Percentiles rank a stretch among this genome's conserved stretches.
phyloP scores from a whole-genome alignment of 2,113 vertebrate species.

The Spermophilus dauricus region DNA sequence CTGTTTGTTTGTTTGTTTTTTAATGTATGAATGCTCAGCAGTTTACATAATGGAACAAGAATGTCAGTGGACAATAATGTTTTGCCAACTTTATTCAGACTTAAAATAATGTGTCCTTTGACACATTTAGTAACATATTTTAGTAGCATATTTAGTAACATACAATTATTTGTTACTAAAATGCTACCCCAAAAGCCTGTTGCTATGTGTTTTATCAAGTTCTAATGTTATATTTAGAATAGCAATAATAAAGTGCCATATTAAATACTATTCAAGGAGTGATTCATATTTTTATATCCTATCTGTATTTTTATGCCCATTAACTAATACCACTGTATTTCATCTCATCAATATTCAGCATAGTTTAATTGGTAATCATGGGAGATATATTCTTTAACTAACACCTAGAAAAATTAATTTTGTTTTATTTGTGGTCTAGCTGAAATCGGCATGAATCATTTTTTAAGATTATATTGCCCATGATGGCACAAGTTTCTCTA shows the following conservation, averaged over 20 bases:
- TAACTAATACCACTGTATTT: not conserved
- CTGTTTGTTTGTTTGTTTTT: not conserved
- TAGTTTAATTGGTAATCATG: not conserved
- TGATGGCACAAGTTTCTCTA: not conserved
- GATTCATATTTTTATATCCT: not conserved
- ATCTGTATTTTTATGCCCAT: not conserved
- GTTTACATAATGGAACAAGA: not conserved
- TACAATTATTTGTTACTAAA: constrained; percentile 18
- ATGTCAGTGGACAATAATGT: not conserved
- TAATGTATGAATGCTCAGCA: not conserved
- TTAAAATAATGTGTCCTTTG: constrained; percentile 23
- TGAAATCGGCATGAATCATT: constrained; percentile 13
- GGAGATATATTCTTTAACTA: not conserved
- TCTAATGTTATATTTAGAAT: not conserved
- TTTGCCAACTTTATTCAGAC: constrained; percentile 7
- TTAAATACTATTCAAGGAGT: not conserved
- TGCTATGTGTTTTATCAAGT: not conserved
- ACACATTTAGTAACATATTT: not conserved
- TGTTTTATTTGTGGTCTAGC: not conserved
- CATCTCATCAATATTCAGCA: not conserved
- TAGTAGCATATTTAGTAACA: not conserved
- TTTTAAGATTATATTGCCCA: not conserved
- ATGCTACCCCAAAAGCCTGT: not conserved
- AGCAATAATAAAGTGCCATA: not conserved
- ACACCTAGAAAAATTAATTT: not conserved